Evolutionary conservation across 2,888 invertebrate genomes (phyloP).

Genomic region (Prosapia bicincta): DNA sequence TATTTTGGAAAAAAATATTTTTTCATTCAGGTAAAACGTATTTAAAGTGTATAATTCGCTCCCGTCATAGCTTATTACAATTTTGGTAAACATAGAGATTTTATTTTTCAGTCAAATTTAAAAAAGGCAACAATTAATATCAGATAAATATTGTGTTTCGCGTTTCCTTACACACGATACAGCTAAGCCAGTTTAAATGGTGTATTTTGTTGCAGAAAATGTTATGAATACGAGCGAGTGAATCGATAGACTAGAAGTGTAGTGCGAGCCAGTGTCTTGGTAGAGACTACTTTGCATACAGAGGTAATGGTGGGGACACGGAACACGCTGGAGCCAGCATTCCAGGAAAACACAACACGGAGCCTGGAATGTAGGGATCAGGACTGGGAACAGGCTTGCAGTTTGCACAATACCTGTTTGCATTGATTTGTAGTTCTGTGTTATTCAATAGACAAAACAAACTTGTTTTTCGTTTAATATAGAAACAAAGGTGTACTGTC

Average conservation of each 20-base stretch:
- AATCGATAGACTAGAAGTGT: slow-evolving; percentile 7
- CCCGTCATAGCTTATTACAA: no score
- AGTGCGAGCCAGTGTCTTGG: background rate
- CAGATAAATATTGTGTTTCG: no score
- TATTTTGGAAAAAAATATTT: no score
- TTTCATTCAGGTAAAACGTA: no score
- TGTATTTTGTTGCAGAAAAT: no score
- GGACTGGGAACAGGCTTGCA: slow-evolving; percentile 12
- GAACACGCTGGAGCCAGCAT: slow-evolving; percentile 16
- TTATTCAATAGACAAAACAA: slow-evolving; percentile 1
- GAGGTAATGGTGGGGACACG: background rate
- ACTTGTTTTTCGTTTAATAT: background rate
- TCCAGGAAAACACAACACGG: slow-evolving; percentile 25
- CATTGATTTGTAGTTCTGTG: slow-evolving; percentile 19
- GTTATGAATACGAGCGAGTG: slow-evolving; percentile 3
- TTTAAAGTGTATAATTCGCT: no score
- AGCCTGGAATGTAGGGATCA: slow-evolving; percentile 24
- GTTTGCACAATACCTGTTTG: slow-evolving; percentile 14
- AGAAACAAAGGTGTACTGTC: background rate
- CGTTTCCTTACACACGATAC: no score
- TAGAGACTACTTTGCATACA: slow-evolving; percentile 23
- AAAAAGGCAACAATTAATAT: no score
- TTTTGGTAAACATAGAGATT: no score
- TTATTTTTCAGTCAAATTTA: no score
- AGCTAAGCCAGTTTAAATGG: no score